Evolutionary conservation across 2,113 vertebrate species (phyloP), one percentile per base, ranked within the genome.

Genomic region (Pelodiscus sinensis): DNA sequence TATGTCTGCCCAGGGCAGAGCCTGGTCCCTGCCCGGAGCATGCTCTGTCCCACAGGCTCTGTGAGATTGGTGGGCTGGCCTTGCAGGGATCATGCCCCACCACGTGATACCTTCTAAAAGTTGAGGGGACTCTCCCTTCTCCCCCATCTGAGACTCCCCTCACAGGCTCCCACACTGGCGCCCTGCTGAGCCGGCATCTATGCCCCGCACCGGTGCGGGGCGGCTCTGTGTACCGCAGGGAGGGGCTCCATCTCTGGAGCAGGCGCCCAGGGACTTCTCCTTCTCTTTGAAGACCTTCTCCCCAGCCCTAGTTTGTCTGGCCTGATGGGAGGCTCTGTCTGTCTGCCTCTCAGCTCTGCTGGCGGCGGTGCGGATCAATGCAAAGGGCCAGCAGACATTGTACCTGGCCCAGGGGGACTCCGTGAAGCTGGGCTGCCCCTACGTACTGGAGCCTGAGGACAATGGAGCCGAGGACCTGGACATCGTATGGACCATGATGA

Each of bases 401-500:
- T 98, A 98, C 60, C 96, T 98, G 82, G 97, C 98, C 1, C 95
- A 96, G 84, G 98, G 98, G 1, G 97, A 98, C n/a, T 97, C 95
- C 0, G 98, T 98, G 75, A 97, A 75, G 16, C 94, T 99, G 91
- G 98, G 97, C 3, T 99, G 99, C 94, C 99, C 98, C 35, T 99
- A 98, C 79, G 96, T 95, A 3, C 93, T 98, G 1, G 97, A 90
- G 29, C 60, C 97, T 0, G 75, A 95, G 44, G 99, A 99, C 95
- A 96, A 94, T 0, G 99, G 99, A 52, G 98, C 98, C 10, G 97
- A 95, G 3, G 97, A 98, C 68, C 97, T 99, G 93, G 98, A 99
- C 15, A 99, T 98, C 2, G 96, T 99, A 81, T 99, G 99, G 99
- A 98, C 95, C 97, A 97, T 98, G 82, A 89, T 99, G 96, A 98